Evolutionary conservation across 30 jellyfish, hydroid and myxozoan genomes (phyloP).

Genomic region (Pelagia noctiluca): DNA sequence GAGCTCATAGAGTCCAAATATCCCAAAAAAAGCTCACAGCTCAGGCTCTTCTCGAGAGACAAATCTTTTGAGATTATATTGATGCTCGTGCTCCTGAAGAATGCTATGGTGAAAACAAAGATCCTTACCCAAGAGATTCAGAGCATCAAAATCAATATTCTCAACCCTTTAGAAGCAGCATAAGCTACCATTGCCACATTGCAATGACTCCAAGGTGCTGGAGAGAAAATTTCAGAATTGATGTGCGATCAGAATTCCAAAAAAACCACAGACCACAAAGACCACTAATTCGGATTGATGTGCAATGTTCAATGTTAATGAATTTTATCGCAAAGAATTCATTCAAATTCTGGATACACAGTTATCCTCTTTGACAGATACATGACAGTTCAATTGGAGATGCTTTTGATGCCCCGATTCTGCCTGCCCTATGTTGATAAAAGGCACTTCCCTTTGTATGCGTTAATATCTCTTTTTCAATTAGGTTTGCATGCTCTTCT

Average conservation of each 20-base stretch:
- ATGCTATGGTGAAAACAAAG: conserved; percentile 7
- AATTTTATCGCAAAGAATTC: not conserved
- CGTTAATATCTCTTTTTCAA: too few species aligned
- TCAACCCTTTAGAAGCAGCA: conserved; percentile 11
- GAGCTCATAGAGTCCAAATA: not conserved
- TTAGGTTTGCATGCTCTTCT: too few species aligned
- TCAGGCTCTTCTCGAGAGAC: not conserved
- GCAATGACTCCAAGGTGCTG: conserved; percentile 6
- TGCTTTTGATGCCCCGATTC: too few species aligned
- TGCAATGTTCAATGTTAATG: not conserved
- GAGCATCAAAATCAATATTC: not conserved
- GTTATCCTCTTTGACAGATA: not conserved
- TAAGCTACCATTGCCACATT: conserved; percentile 12
- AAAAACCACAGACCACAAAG: not conserved
- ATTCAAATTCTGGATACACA: not conserved
- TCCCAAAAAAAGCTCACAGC: not conserved
- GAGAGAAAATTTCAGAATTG: not conserved
- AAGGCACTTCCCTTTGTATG: too few species aligned
- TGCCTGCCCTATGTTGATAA: too few species aligned
- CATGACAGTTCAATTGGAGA: not conserved
- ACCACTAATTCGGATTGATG: not conserved
- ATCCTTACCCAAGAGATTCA: conserved; percentile 19
- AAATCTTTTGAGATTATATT: conserved; percentile 11
- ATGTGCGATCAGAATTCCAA: not conserved
- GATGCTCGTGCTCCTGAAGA: conserved; percentile 1